phyloP scores from a whole-genome alignment of 1,140 invertebrate species.

The Oedothorax gibbosus region DNA sequence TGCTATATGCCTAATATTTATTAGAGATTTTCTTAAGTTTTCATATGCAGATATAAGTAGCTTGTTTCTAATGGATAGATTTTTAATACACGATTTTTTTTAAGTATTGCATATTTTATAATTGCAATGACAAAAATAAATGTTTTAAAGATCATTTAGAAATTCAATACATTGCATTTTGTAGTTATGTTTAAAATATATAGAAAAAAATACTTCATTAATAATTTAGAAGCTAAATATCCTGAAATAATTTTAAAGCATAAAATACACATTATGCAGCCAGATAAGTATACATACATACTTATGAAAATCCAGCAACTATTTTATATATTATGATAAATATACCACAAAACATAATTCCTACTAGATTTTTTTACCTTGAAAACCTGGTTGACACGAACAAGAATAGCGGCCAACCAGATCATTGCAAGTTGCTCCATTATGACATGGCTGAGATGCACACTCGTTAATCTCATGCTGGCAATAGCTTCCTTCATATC shows the following conservation, averaged over 20 bases:
- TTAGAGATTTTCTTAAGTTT: too few relatives aligned
- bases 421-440: conserved; percentile 74
- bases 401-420: conserved; percentile 84
- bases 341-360: neutral
- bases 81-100: too few relatives aligned
- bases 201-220: too few relatives aligned
- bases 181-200: too few relatives aligned
- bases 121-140: too few relatives aligned
- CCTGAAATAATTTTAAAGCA: neutral
- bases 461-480: conserved; percentile 91
- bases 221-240: neutral
- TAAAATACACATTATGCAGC: too few relatives aligned
- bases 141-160: too few relatives aligned
- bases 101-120: too few relatives aligned
- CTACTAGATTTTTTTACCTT: conserved; percentile 67
- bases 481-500: conserved; percentile 91
- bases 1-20: too few relatives aligned
- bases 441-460: conserved; percentile 77
- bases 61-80: too few relatives aligned
- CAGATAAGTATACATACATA: neutral
- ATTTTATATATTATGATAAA: neutral
- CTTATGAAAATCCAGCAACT: neutral
- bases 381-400: conserved; percentile 62
- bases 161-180: too few relatives aligned
- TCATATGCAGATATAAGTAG: too few relatives aligned